A percentile compares a stretch with the other conserved stretches of the same genome.
These are phyloP conservation scores for Oxygymnocypris stewartii DNA, from an alignment of 2,113 vertebrate genomes.

Conservation along the genomic window DNA sequence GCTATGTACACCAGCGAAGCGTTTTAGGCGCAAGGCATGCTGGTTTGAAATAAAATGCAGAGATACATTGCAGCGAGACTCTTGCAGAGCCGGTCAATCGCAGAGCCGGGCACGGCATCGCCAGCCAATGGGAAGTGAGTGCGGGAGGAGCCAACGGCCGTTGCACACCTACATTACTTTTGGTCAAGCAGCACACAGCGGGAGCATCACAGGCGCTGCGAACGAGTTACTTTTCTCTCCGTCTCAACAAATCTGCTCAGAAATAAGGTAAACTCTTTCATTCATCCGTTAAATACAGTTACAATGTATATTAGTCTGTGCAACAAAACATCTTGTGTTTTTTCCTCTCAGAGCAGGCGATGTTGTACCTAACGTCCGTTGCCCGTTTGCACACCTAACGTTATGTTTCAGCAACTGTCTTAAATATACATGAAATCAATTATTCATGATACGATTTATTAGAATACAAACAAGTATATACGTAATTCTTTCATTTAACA, in stretches of 20 bases:
- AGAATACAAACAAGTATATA: too few species aligned
- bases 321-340: not conserved
- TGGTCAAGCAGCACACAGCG: conserved; percentile 73
- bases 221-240: conserved; percentile 41
- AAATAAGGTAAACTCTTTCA: conserved; percentile 57
- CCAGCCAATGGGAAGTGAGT: conserved; percentile 62
- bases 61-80: conserved; percentile 65
- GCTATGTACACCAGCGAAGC: conserved; percentile 49
- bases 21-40: conserved; percentile 66
- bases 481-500: not conserved
- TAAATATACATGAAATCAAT: not conserved
- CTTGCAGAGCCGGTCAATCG: conserved; percentile 61
- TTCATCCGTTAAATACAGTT: not conserved
- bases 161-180: conserved; percentile 74
- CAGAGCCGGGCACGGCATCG: not conserved
- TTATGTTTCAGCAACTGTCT: not conserved
- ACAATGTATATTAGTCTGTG: not conserved
- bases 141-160: conserved; percentile 56
- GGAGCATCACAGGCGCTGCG: conserved; percentile 61
- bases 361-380: not conserved
- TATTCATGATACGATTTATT: not conserved
- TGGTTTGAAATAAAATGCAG: conserved; percentile 78
- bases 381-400: not conserved
- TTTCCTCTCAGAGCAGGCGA: not conserved
- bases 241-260: conserved; percentile 33